These are phyloP conservation scores for Bombus sibiricus DNA, from an alignment of 1,140 invertebrate species.

Conservation along the genomic window DNA sequence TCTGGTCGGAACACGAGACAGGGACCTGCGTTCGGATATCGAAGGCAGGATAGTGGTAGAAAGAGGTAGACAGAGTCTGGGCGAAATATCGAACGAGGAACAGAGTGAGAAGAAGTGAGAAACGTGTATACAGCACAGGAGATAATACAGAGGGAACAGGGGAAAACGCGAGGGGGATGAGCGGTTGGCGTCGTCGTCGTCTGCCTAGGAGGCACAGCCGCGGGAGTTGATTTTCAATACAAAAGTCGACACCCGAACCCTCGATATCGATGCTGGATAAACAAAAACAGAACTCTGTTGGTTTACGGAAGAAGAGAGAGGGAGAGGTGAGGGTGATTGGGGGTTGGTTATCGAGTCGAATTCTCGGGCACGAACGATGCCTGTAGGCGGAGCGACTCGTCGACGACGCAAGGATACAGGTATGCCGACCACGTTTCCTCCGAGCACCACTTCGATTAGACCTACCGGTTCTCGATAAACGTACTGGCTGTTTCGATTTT, in stretches of 20 bases:
- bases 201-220: conserved; percentile 5
- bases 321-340: neutral
- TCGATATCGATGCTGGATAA: conserved; percentile 46
- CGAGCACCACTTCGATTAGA: conserved; percentile 40
- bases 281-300: conserved; percentile 35
- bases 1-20: neutral
- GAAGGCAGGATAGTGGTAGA: neutral
- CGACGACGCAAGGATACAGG: neutral
- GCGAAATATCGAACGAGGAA: neutral
- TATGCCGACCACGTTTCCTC: conserved; percentile 35
- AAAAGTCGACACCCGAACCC: conserved; percentile 45
- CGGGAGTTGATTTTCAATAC: conserved; percentile 39
- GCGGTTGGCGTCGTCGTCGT: neutral
- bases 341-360: conserved; percentile 34
- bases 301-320: neutral
- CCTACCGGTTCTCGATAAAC: conserved; percentile 23
- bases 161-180: neutral
- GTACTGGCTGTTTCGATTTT: conserved; percentile 33
- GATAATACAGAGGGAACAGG: neutral
- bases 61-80: neutral
- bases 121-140: neutral
- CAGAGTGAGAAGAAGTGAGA: neutral
- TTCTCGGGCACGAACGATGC: neutral
- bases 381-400: conserved; percentile 1
- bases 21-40: neutral